These are phyloP conservation scores for Cephus rjabovi DNA, from an alignment of 2,888 invertebrate species.

Conservation along the genomic window DNA sequence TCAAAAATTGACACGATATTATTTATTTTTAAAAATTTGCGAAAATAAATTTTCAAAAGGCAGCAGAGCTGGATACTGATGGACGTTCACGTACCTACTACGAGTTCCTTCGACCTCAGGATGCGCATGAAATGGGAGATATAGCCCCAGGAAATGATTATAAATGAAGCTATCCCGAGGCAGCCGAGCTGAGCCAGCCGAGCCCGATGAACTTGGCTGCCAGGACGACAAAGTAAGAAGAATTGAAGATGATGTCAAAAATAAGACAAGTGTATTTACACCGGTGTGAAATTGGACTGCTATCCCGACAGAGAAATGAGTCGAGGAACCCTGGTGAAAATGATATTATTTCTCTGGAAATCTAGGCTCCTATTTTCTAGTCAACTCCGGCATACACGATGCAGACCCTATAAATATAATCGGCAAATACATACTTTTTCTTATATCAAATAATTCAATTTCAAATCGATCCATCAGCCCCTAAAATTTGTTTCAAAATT, in stretches of 20 bases:
- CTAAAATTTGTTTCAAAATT: not conserved
- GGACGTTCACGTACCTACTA: slow-evolving; percentile 11
- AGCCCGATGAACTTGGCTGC: slow-evolving; percentile 45
- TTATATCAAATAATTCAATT: not conserved
- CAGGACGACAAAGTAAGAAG: slow-evolving; percentile 63
- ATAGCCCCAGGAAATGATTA: slow-evolving; percentile 61
- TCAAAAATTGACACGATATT: not conserved
- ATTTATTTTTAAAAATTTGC: not conserved
- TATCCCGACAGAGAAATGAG: slow-evolving; percentile 48
- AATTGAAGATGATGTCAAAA: slow-evolving; percentile 64
- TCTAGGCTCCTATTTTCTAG: not conserved
- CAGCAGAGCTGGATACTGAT: slow-evolving; percentile 4
- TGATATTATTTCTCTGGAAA: slow-evolving; percentile 43
- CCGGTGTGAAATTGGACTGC: slow-evolving; percentile 63
- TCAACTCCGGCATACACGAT: not conserved
- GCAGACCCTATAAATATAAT: not conserved
- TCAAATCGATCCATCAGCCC: not conserved
- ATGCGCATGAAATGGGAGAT: slow-evolving; percentile 46
- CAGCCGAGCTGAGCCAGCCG: slow-evolving; percentile 30
- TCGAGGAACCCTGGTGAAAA: slow-evolving; percentile 42
- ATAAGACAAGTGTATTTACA: slow-evolving; percentile 64
- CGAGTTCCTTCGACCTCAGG: not conserved
- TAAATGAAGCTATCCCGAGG: slow-evolving; percentile 61
- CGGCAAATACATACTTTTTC: not conserved
- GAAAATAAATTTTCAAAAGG: not conserved